These are phyloP conservation scores for Glossophaga mutica DNA, from an alignment of 2,797 vertebrate genomes.

Conservation along the genomic window DNA sequence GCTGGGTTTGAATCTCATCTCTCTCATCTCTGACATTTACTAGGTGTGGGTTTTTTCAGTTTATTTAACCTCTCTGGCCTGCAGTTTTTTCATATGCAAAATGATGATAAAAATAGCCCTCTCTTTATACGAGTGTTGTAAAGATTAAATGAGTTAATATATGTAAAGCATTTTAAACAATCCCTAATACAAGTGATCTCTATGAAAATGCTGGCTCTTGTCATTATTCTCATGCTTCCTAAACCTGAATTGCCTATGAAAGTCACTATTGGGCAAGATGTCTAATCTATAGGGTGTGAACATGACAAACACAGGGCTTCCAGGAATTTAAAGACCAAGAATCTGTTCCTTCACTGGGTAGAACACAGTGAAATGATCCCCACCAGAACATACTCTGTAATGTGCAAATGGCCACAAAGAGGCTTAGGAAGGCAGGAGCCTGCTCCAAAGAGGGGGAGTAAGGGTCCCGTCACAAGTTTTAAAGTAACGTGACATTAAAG, in stretches of 20 bases:
- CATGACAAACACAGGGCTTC: not conserved
- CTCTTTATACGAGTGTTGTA: not conserved
- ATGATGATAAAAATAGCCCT: not conserved
- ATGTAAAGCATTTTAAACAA: not conserved
- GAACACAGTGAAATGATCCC: not conserved
- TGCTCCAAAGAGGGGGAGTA: not conserved
- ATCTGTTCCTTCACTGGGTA: not conserved
- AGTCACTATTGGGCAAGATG: not conserved
- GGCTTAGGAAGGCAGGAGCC: not conserved
- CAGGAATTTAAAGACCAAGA: not conserved
- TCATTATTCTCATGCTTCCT: not conserved
- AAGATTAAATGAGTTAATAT: not conserved
- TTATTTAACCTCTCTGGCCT: not conserved
- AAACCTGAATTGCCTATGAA: not conserved
- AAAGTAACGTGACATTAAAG: not conserved
- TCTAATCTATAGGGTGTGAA: not conserved
- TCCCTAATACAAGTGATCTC: not conserved
- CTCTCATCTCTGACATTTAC: not conserved
- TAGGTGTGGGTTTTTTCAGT: not conserved
- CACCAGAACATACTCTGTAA: not conserved
- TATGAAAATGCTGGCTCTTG: not conserved
- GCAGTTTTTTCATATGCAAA: not conserved
- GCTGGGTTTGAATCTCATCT: not conserved
- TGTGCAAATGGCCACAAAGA: not conserved
- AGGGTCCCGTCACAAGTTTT: not conserved